A percentile compares a stretch with the other conserved stretches of the same genome.
Conservation (phyloP, 2,888 invertebrate genomes). For the Plebejus melissa region DNA sequence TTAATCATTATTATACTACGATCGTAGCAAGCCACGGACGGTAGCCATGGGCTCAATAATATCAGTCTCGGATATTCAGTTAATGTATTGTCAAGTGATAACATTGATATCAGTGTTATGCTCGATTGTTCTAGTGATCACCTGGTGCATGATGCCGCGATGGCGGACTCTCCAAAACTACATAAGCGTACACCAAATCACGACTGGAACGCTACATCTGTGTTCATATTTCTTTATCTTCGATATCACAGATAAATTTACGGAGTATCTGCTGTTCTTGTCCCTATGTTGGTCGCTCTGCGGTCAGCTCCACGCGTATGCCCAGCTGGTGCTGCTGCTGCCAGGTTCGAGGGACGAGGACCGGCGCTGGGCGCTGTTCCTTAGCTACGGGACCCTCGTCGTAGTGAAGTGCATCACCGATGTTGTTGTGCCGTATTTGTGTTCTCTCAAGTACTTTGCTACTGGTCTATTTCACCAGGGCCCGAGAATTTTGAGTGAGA, state of each 20-base stretch:
- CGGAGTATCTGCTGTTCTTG: neutral
- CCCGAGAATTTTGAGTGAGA: neutral
- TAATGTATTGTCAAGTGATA: neutral
- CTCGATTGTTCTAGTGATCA: neutral
- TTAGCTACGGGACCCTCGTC: neutral
- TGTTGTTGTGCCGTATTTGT: neutral
- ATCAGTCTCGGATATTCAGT: neutral
- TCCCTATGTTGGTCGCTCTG: neutral
- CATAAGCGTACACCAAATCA: neutral
- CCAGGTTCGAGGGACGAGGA: neutral
- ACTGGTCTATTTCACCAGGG: neutral
- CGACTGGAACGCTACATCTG: neutral
- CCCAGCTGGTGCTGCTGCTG: neutral
- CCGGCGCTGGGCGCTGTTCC: neutral
- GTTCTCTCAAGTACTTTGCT: neutral
- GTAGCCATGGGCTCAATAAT: neutral
- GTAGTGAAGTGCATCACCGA: slow-evolving; percentile 6
- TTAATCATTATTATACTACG: neutral
- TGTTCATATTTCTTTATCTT: neutral
- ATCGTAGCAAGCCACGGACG: neutral
- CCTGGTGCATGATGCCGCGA: neutral
- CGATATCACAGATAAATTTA: neutral
- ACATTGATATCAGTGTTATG: neutral
- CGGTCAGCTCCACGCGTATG: neutral
- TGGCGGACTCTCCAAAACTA: slow-evolving; percentile 1